These are phyloP conservation scores for Fragum fragum DNA, from an alignment of 2,888 invertebrate species.

Conservation along the genomic window DNA sequence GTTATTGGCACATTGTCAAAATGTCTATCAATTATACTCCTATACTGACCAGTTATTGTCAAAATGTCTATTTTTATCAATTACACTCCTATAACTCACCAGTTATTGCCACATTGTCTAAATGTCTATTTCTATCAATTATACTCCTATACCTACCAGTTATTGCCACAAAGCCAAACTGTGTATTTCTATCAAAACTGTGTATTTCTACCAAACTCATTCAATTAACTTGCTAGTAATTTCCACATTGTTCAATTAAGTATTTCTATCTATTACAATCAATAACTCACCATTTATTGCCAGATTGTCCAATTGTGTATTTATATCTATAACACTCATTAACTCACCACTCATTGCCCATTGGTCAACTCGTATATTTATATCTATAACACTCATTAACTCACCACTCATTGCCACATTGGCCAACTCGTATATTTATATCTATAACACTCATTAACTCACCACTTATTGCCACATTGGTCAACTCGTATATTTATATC, in stretches of 20 bases:
- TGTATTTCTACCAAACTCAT: no score
- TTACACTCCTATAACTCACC: conserved; percentile 93
- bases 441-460: no score
- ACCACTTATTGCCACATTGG: conserved; percentile 92
- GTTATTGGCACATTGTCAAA: conserved; percentile 90
- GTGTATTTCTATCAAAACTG: conserved; percentile 89
- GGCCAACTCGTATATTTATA: no score
- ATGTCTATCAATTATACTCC: conserved; percentile 92
- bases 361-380: no score
- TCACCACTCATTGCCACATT: no score
- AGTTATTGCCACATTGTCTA: conserved; percentile 91
- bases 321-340: no score
- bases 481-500: conserved; percentile 90
- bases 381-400: no score
- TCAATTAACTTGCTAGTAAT: conserved; percentile 92
- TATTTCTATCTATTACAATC: conserved; percentile 91
- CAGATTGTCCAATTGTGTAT: no score
- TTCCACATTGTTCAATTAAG: conserved; percentile 90
- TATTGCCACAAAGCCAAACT: conserved; percentile 90
- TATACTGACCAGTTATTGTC: conserved; percentile 92
- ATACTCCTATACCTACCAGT: conserved; percentile 95
- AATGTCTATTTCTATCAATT: conserved; percentile 90
- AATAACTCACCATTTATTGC: no score
- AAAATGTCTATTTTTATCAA: conserved; percentile 90
- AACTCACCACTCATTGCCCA: no score